Base-by-base conservation (phyloP, 2,888 invertebrate genomes). In the Idaea dimidiata region DNA sequence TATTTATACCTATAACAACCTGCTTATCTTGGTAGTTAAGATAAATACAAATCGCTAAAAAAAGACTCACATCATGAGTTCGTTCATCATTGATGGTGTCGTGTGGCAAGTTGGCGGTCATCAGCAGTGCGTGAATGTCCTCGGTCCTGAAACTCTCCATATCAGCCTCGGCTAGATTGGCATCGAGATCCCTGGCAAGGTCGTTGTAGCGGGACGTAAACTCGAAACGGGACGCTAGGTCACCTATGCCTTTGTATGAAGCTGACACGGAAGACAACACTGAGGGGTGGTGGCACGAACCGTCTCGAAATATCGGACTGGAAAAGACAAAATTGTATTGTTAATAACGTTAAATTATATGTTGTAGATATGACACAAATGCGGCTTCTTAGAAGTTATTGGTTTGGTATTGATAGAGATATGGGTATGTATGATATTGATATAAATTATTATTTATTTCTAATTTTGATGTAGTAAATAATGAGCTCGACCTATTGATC, bases 121-220 rank as follows among this genome's bases (percentile, higher is more conserved):
- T 89, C 69, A 98, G 94, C 78, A 97, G 93, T 72, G 97, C 96
- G 82, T 97, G 97, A 76, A 98, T 98, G 81, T 98, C 98, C 88
- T 97, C 97, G 18, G 97, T 96, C 73, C 96, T 95, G 89, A 98
- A 98, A 86, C 97, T 97, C 88, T 98, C 98, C 96, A 98, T 98
- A 88, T 98, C 98, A 63, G 97, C 97, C 89, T 98, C 97, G 56
- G 98, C 98, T 78, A 98, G 94, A 88, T 98, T 98, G 67, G 97
- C 97, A 89, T 98, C 98, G 89, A 98, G 94, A 86, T 97, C 97
- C 83, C 97, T 94, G 54, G 97, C 95, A 80, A 97, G 92, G 82
- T 97, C 97, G 87, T 97, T 97, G 86, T 97, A 97, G 79, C 96
- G 96, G 57, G 94, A 93, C 14, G 90, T 89, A 80, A 89, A 92